Percentiles rank a stretch among this genome's conserved stretches.
phyloP scores from a whole-genome alignment of 2,888 invertebrate genomes.

The Mythimna lalbum region DNA sequence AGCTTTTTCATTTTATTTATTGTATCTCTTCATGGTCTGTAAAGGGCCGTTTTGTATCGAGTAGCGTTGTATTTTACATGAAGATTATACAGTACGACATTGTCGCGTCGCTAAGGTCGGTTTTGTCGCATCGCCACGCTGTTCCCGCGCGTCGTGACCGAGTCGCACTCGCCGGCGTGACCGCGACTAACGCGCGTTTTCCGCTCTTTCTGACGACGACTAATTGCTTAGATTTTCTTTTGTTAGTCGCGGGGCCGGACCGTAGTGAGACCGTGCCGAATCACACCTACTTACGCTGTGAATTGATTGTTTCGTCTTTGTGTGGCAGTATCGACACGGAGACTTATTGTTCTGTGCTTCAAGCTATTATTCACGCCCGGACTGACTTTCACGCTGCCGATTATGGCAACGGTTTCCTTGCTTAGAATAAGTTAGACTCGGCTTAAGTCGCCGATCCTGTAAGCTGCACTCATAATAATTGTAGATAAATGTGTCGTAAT shows the following conservation, averaged over 20 bases:
- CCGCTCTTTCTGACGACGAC: conserved; percentile 91
- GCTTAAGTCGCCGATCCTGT: conserved; percentile 48
- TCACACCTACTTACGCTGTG: conserved; percentile 89
- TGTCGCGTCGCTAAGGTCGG: conserved; percentile 61
- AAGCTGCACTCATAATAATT: conserved; percentile 19
- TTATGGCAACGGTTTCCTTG: conserved; percentile 86
- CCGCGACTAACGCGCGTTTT: conserved; percentile 89
- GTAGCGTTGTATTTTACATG: conserved; percentile 12
- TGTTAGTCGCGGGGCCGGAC: conserved; percentile 89
- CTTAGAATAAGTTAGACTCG: conserved; percentile 78
- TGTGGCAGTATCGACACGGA: conserved; percentile 89
- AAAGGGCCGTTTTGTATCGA: conserved; percentile 10
- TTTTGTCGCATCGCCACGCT: conserved; percentile 55
- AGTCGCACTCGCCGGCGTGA: conserved; percentile 82
- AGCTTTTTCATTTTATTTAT: conserved; percentile 61
- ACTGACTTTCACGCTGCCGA: conserved; percentile 87
- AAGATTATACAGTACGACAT: conserved; percentile 13
- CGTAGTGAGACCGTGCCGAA: conserved; percentile 87
- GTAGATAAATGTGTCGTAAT: conserved; percentile 39
- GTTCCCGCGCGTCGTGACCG: conserved; percentile 76
- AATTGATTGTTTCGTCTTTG: conserved; percentile 91
- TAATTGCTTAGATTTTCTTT: conserved; percentile 91
- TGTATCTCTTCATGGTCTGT: conserved; percentile 15
- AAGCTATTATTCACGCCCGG: conserved; percentile 86
- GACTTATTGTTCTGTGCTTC: conserved; percentile 87